Conservation (phyloP, 2,113 vertebrate species). For the Bufo bufo region DNA sequence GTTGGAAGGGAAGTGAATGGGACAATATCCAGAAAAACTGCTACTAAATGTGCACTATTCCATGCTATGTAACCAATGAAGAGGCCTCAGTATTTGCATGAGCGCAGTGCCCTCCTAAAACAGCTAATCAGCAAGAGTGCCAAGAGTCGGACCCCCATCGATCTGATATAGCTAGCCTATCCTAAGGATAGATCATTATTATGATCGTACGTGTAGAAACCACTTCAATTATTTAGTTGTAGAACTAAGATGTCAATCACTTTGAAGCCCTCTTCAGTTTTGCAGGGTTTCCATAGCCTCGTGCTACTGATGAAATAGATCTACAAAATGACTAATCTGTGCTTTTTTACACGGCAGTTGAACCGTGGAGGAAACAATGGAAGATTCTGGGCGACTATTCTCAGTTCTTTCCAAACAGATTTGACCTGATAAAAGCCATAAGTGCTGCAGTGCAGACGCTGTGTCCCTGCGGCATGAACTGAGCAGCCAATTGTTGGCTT, state of each 20-base stretch:
- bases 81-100: too few relatives aligned
- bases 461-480: constrained; percentile 19
- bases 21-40: too few relatives aligned
- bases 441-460: constrained; percentile 19
- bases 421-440: constrained; percentile 45
- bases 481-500: constrained; percentile 31
- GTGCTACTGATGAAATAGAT: neutral
- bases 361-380: neutral
- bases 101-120: too few relatives aligned
- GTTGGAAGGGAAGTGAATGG: too few relatives aligned
- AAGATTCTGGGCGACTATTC: neutral
- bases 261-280: neutral
- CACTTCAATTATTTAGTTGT: neutral
- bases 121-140: too few relatives aligned
- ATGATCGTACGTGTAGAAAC: too few relatives aligned
- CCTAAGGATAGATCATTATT: too few relatives aligned
- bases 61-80: too few relatives aligned
- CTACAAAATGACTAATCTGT: neutral
- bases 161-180: too few relatives aligned
- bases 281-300: neutral
- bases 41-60: too few relatives aligned
- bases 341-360: neutral
- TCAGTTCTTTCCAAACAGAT: constrained; percentile 30
- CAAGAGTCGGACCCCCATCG: too few relatives aligned
- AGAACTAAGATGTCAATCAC: neutral